Base-by-base conservation (phyloP, 2,113 vertebrate species). In the Aramus guarauna region DNA sequence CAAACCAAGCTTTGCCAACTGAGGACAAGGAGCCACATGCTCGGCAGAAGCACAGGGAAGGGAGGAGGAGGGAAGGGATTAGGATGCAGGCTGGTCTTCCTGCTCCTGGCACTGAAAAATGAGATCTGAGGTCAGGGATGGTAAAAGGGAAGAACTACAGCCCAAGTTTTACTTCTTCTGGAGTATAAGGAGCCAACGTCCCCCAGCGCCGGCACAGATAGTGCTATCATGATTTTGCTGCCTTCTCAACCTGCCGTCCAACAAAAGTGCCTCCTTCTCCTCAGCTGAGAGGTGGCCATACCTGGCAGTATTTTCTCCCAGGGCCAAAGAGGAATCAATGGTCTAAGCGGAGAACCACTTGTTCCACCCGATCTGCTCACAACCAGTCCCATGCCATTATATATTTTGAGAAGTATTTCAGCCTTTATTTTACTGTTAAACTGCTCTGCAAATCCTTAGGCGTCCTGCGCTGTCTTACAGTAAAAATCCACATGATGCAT, bases 401-500 rank as follows among this genome's bases (percentile, higher is more conserved):
- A 36, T 8, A 50, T 39, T 36, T 64, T 47, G 45, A 74, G 55
- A 73, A 73, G 34, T 69, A 77, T 59, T 75, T 78, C 63, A 72
- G 68, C 34, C 89, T 91, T 67, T 71, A 62, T 83, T 88, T 94
- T 90, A 83, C 29, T 53, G 22, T 48, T 92, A n/a, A 87, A 89
- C 45, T 69, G 45, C 66, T 95, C 55, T 95, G 81, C 55, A 91
- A 95, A 95, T 94, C 83, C 80, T 94, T 66, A 87, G 81, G 74
- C 13, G 0, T 81, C 56, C 64, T 53, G 36, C 0, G 0, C 39
- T 36, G 74, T 48, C 89, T 92, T 88, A 92, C 34, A 88, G 80
- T 76, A 97, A 79, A 95, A 97, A 94, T 68, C 73, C 92, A 94
- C 92, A 85, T 23, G 66, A 95, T 94, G 91, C 77, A 96, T 94